Evolutionary conservation across 2,888 invertebrate species (phyloP), one percentile per base, ranked within the genome.

Genomic region (Pristionchus japonicus): DNA sequence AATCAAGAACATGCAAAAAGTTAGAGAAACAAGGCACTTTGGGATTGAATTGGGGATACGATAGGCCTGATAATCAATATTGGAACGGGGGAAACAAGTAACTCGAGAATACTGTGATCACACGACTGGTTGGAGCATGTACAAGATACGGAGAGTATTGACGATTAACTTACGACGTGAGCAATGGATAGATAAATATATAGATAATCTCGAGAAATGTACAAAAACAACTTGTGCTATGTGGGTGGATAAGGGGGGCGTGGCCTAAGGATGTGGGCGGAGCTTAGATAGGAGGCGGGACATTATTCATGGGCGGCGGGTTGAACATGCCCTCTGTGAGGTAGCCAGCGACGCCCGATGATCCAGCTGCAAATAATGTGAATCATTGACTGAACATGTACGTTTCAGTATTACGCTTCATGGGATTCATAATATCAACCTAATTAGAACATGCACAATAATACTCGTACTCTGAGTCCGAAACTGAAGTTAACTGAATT

Each of bases 241-340:
- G n/a, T 43, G 43, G 15, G 77, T 13, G 52, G 49, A 31, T 80
- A 2, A 52, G 23, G 34, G 23, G 23, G 52, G 49, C 20, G 82
- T 82, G 13, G 40, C 57, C 57, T 77, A 31, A 20, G 15, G 43
- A n/a, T 31, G 83, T 31, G 23, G 37, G 74, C 83, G 37, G 85
- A 84, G 3, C 52, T 87, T 64, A 87, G 23, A 87, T 27, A 1
- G 87, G 87, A 57, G 87, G 87, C 20, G 87, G 87, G 17, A 80
- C 80, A 23, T 87, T 87, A n/a, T 57, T 87, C 37, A 87, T 77
- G 7, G 87, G 87, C 3, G 87, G 87, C 23, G 87, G 87, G 37
- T 77, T 87, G 84, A 93, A 93, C 93, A 93, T 93, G 57, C 92
- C 92, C 67, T 93, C 92, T 13, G 93, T 93, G 86, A 93, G 88